Evolutionary conservation across 2,797 vertebrate species (phyloP), one percentile per base, ranked within the genome.

Genomic region (Oryzias dopingdopingensis): DNA sequence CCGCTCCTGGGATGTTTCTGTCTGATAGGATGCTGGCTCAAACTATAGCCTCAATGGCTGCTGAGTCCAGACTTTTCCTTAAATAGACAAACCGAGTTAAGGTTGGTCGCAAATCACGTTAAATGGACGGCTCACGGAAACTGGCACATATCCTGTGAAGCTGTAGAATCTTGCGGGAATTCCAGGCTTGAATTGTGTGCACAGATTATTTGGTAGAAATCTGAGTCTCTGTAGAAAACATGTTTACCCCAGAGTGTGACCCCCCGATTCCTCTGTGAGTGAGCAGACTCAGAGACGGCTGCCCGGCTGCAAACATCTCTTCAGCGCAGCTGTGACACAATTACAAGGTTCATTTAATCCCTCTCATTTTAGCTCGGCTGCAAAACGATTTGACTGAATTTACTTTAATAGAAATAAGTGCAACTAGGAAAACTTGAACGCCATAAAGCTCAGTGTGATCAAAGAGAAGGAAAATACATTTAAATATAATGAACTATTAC

Each of bases 331-430:
- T 15, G 26, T 57, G 65, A 72, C 70, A 79, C 66, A 53, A 74
- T 72, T 65, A 64, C 72, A 74, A n/a, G 65, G 23, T 57, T 63
- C 49, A 62, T 68, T 76, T 76, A 7, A 53, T 72, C 47, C 24
- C 63, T 62, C 60, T 65, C 43, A 49, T 50, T 75, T 51, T 49
- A 44, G n/a, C 57, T n/a, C 15, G 0, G 32, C 48, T 57, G 56
- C 49, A 13, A 5, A 44, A 10, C 14, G 50, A 63, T 66, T 60
- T 56, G 47, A 70, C 48, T 50, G 52, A 57, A 52, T 76, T 65
- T 56, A 4, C 56, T 52, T 60, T 5, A 54, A 47, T 57, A 13
- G 59, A 24, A 57, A 43, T n/a, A 26, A 46, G 18, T 12, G 52
- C 49, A 14, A 18, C 18, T 15, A 40, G 60, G 1, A 18, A 17